Base-by-base conservation (phyloP, 2,797 vertebrate species). In the Phoxinus dragarum region DNA sequence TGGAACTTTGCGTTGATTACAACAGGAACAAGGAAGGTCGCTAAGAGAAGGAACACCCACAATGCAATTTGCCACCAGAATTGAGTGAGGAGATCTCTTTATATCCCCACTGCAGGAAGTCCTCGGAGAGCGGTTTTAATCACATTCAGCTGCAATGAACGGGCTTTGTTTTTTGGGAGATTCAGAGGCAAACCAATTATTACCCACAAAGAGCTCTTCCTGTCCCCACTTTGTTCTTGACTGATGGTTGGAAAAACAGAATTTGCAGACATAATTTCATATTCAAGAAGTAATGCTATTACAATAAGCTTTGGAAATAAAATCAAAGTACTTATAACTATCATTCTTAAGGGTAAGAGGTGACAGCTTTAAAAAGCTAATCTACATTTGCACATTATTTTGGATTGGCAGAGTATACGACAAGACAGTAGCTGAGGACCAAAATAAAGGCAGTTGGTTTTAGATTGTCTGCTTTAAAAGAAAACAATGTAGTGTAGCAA, bases 171-270 rank as follows among this genome's bases (percentile, higher is more conserved):
- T 84, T 84, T 71, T 61, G 19, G 56, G 59, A 78, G 67, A 83
- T 83, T 79, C 75, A 54, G 75, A 80, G 44, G 67, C 68, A 83
- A 80, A 72, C 81, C 86, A 80, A 80, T 87, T 87, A 87, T 87
- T 80, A 87, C 78, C 86, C 77, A 80, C 31, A 79, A 80, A 74
- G 75, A 61, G 12, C 76, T 83, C 47, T 73, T 74, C 38, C 42
- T 80, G 54, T 47, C 76, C 71, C 76, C 59, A 34, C 69, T 76
- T 74, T 84, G 76, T 75, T 86, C 76, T 67, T 83, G 81, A 86
- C 64, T 86, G 86, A 84, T 56, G 59, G 69, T 56, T 80, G 59
- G 59, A 61, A 73, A 84, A 87, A 67, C 40, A n/a, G 16, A 76
- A 77, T 69, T 76, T 82, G 72, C 72, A 47, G 74, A 78, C 81